Evolutionary conservation across 2,113 vertebrate genomes (phyloP), one percentile per base, ranked within the genome.

Genomic region (Microcebus tavaratra): DNA sequence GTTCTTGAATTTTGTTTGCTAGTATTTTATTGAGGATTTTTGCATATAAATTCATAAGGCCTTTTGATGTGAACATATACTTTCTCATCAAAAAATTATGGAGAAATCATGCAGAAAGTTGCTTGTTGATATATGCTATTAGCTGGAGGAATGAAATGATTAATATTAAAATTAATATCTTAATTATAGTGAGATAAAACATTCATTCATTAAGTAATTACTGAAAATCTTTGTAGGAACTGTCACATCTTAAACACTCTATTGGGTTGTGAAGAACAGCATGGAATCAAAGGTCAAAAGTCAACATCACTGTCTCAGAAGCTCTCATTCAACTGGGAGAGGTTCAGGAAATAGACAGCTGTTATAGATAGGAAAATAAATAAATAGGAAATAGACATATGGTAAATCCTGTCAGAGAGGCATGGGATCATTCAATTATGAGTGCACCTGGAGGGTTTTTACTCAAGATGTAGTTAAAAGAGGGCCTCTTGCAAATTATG

Each of bases 61-160:
- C 10, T 31, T 88, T 20, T 76, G 6, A 48, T 85, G 15, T 48
- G 39, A 20, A 50, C 11, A 57, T 45, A 50, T 29, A 42, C 36
- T 85, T 80, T 27, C n/a, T 95, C 42, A 34, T 45, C 42, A 55
- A 87, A 93, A 89, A 70, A 39, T 80, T 93, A 73, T 25, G 42
- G 65, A 36, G 57, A 91, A 91, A 82, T 92, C 36, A 78, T 90
- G 27, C 42, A 86, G 34, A 92, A 78, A 90, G 50, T 67, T 94
- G 21, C 68, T 94, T 86, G 36, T 72, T 72, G 20, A 65, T 53
- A 65, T 65, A 29, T 70, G n/a, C 23, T 45, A 13, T 59, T 14
- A 10, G 15, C 68, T 63, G n/a, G 20, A 57, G 65, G 45, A n/a
- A 61, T 59, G 67, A 83, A 90, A 90, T 80, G 36, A 6, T 17